Evolutionary conservation across 1,140 invertebrate genomes (phyloP), one percentile per base, ranked within the genome.

Genomic region (Delia radicum): DNA sequence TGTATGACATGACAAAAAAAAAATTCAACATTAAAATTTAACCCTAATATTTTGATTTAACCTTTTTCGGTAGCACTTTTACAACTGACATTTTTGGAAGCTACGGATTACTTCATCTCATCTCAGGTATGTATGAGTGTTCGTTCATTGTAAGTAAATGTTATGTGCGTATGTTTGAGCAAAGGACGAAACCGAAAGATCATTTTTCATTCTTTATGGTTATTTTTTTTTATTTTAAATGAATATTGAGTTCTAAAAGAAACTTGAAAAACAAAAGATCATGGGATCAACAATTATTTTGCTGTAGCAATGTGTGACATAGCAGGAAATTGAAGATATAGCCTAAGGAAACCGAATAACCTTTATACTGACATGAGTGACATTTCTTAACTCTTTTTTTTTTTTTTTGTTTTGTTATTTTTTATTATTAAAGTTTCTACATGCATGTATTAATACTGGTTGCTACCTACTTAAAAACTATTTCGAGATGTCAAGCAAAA

Each of bases 341-440:
- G 10, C 62, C 3, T 27, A 63, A 28, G 31, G n/a, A 21, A 69
- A 33, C 15, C 65, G 2, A 69, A 24, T 33, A 69, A 69, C 65
- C 65, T 31, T 69, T 69, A 69, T 21, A 18, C 5, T 69, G 29
- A 69, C 65, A 69, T 69, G 65, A 69, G 21, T 69, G 65, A 69
- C 65, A 69, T 69, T 69, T 69, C 65, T 37, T 37, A 69, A 69
- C 65, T 37, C n/a, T n/a, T n/a, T n/a, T n/a, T n/a, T n/a, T n/a
- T n/a, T n/a, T n/a, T n/a, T n/a, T n/a, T n/a, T n/a, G n/a, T n/a
- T n/a, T n/a, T n/a, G n/a, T n/a, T n/a, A n/a, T n/a, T n/a, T n/a
- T n/a, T n/a, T n/a, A n/a, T n/a, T 21, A 21, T 55, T 55, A n/a
- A n/a, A n/a, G n/a, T n/a, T n/a, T n/a, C n/a, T n/a, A n/a, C n/a